phyloP scores from a whole-genome alignment of 1,140 invertebrate species.

The Philotrypesis tridentata region DNA sequence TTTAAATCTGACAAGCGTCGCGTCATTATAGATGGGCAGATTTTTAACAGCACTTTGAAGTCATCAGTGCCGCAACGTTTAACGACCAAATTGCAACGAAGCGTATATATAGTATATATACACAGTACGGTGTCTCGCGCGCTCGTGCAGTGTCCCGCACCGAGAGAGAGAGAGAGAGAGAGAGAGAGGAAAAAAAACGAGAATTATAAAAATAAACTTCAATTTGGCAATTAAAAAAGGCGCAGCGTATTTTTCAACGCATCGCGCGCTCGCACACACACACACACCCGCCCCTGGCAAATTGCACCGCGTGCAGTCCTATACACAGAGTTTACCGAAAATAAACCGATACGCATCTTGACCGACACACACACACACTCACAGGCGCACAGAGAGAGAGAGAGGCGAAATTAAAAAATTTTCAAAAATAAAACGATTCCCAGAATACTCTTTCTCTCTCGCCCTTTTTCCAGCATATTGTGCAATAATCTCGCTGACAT shows the following conservation, averaged over 20 bases:
- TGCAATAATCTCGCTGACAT: background rate
- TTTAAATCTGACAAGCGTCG: conserved; percentile 24
- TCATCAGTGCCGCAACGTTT: conserved; percentile 46
- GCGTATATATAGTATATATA: no score
- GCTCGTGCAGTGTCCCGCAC: background rate
- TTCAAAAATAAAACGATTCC: background rate
- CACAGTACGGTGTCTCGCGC: no score
- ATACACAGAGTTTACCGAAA: no score
- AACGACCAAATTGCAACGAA: conserved; percentile 37
- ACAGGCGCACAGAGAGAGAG: no score
- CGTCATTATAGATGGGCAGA: conserved; percentile 26
- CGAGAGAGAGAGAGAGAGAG: background rate
- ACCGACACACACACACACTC: no score
- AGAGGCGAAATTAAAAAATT: background rate
- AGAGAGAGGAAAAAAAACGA: conserved; percentile 20
- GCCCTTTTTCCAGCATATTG: background rate
- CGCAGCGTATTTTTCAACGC: background rate
- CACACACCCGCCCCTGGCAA: background rate
- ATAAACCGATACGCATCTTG: no score
- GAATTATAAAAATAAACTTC: conserved; percentile 4
- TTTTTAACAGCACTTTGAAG: conserved; percentile 37
- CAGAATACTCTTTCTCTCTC: background rate
- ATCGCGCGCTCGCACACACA: no score
- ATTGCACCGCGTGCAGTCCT: no score
- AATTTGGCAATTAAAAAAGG: conserved; percentile 36